Base-by-base conservation (phyloP, 1,140 invertebrate genomes). In the Caenorhabditis briggsae region DNA sequence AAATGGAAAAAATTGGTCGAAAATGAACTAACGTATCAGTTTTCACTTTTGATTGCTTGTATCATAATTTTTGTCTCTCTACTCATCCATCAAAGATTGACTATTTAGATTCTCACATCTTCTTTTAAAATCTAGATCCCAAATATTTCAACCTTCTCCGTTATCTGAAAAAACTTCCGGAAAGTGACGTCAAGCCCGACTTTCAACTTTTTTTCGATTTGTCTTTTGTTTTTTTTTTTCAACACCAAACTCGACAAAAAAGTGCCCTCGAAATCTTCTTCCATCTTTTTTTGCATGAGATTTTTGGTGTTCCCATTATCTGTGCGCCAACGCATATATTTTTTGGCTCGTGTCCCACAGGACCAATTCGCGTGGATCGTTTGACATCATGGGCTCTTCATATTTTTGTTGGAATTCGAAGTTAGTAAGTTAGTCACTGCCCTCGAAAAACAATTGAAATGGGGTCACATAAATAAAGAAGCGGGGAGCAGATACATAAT, bases 271-370 rank as follows among this genome's bases (percentile, higher is more conserved):
- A 50, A 50, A 78, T 50, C 46, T 78, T 78, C 70, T 78, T 50
- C 70, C 20, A 50, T 78, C 43, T 78, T 78, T 33, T 33, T 23
- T n/a, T 78, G 70, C 70, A 78, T n/a, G 53, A 78, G 70, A 78
- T 78, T 78, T 78, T 78, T 78, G 70, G 70, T 78, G 70, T 78
- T 78, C 70, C 46, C 46, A 25, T 23, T 78, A 78, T 78, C 46
- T 78, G 33, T 33, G 70, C 46, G 46, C 18, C 16, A 46, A 50
- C 70, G 70, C 70, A 78, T 78, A 50, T 46, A 46, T 53, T 78
- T 33, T 33, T 33, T 33, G 33, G 33, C 14, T 11, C 8, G 46
- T 53, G 48, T 78, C 70, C 46, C 70, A 7, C 23, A 46, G 70
- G 70, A 50, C 46, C 70, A 23, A 78, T 78, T 78, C 70, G 46